Evolutionary conservation across 2,797 vertebrate species (phyloP).

Genomic region (Cuculus canorus): DNA sequence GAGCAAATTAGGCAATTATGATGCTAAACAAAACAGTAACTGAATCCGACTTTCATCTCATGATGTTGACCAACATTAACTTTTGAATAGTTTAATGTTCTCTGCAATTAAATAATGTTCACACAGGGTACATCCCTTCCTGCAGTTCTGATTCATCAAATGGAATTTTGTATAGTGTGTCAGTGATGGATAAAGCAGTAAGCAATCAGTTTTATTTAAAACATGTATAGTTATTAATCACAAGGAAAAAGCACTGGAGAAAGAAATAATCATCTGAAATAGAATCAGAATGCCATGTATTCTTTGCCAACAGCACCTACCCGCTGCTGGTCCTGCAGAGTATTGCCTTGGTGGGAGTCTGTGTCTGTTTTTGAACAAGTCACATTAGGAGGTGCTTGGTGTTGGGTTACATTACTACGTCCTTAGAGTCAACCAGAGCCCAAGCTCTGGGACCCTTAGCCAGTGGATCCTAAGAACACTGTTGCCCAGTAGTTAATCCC

Average conservation of each 20-base stretch:
- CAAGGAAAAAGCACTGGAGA: background rate
- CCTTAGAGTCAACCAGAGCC: background rate
- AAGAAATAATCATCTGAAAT: background rate
- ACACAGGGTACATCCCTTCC: background rate
- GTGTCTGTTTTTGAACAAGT: background rate
- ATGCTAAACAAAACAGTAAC: background rate
- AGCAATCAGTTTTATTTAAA: background rate
- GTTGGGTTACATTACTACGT: background rate
- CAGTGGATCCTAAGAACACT: background rate
- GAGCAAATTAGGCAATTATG: background rate
- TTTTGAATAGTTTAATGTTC: background rate
- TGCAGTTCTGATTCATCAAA: background rate
- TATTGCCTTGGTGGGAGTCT: background rate
- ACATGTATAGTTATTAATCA: background rate
- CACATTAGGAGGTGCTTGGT: background rate
- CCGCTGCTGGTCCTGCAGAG: background rate
- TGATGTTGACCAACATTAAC: background rate
- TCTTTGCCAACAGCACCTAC: background rate
- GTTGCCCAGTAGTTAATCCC: background rate
- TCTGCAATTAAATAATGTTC: conserved; percentile 5
- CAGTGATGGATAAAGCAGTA: conserved; percentile 49
- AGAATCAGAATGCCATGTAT: background rate
- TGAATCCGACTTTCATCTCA: background rate
- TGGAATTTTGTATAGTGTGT: conserved; percentile 18
- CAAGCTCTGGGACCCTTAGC: background rate